Evolutionary conservation across 2,797 vertebrate genomes (phyloP), one percentile per base, ranked within the genome.

Genomic region (Gymnoscopelus braueri): DNA sequence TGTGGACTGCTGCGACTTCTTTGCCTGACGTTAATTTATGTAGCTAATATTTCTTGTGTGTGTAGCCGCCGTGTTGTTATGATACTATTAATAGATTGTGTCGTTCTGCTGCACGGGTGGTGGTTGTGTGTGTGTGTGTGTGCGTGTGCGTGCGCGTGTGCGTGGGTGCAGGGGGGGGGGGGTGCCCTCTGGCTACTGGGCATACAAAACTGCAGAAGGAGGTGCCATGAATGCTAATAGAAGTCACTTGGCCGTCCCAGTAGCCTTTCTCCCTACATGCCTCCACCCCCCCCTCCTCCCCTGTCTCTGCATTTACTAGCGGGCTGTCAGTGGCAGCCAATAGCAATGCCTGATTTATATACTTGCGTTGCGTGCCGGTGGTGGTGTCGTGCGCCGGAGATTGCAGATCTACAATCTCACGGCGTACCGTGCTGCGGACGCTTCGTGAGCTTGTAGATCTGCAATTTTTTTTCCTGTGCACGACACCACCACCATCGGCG

Each of bases 1-100:
- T 64, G 71, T 91, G 84, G 70, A 89, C 88, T 90, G 83, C 78
- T 86, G 85, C 87, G 91, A 87, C 77, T 84, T 84, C 78, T 78
- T 86, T 79, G 78, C 74, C 83, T 84, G 81, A 83, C 87, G 88
- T 87, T 92, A 93, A 93, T 93, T 88, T 93, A 93, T 94, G 89
- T 89, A 90, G 87, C 93, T 85, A 90, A 83, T 92, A 84, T 88
- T 81, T 85, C 83, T 90, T 90, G 69, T 70, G 75, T 87, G 81
- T 62, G 50, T 13, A 23, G 13, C 7, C 44, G 44, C 76, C 84
- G 86, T 88, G 87, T 86, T 84, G 85, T 76, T 8, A 77, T 81
- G 75, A 82, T 88, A 75, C 91, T 91, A 91, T 89, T 83, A 84
- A 90, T 91, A 91, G 89, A 64, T 84, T 82, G 82, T 80, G 79